A percentile compares a stretch with the other conserved stretches of the same genome.
Conservation (phyloP, 1,140 invertebrate species). For the Thrips palmi region DNA sequence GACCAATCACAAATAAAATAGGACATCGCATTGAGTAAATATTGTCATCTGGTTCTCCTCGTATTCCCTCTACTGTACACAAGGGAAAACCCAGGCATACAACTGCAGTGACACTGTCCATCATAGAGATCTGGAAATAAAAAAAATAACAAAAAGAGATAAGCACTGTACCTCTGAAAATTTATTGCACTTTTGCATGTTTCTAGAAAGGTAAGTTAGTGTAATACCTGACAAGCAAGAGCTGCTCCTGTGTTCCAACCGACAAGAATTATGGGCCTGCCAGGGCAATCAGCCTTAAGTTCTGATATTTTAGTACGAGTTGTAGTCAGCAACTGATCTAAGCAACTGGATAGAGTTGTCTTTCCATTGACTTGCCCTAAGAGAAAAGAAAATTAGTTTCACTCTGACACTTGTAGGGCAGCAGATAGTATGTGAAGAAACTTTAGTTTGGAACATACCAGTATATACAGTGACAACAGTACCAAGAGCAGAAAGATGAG, state of each 20-base stretch:
- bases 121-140: slow-evolving; percentile 29
- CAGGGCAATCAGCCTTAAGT: slow-evolving; percentile 41
- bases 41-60: slow-evolving; percentile 62
- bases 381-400: too few species aligned
- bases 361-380: slow-evolving; percentile 24
- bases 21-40: slow-evolving; percentile 54
- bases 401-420: too few species aligned
- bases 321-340: slow-evolving; percentile 50
- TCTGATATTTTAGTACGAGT: slow-evolving; percentile 51
- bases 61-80: slow-evolving; percentile 47
- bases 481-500: slow-evolving; percentile 42
- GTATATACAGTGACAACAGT: slow-evolving; percentile 53
- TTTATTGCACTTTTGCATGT: background rate
- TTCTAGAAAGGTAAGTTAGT: too few species aligned
- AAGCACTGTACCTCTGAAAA: too few species aligned
- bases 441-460: too few species aligned
- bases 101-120: slow-evolving; percentile 49
- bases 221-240: slow-evolving; percentile 47
- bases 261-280: slow-evolving; percentile 53
- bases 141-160: background rate
- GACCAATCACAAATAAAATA: slow-evolving; percentile 63
- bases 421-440: too few species aligned
- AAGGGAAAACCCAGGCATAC: slow-evolving; percentile 68
- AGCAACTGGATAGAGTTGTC: slow-evolving; percentile 32
- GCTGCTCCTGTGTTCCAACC: slow-evolving; percentile 59